Evolutionary conservation across 2,888 invertebrate species (phyloP), one percentile per base, ranked within the genome.

Genomic region (Scrobipalpa atriplicella): DNA sequence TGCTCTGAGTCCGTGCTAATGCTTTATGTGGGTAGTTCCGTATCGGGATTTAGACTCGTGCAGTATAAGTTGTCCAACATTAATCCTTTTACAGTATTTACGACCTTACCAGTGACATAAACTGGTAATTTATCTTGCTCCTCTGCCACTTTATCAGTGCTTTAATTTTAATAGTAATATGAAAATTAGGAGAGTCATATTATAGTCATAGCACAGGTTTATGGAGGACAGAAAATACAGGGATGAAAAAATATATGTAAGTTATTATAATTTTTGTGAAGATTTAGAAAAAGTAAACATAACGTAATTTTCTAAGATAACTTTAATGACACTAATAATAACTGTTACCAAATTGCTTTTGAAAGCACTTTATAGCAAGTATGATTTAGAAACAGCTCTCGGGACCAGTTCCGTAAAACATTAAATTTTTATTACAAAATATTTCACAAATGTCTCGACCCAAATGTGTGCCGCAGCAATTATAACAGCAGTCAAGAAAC

Each of bases 61-160:
- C 70, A 67, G 64, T 65, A 68, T 69, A 69, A 68, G 73, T 72
- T 66, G 68, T 70, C 73, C 67, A 68, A 75, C 77, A 69, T 74
- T 77, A 78, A 80, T 78, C 77, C 73, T 66, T 70, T 69, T 67
- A 47, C 70, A 71, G 74, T 77, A 79, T 83, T 83, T 80, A 81
- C 74, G 73, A 72, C 71, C 75, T 62, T 69, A 67, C 67, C 63
- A 69, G 69, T 70, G 71, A 72, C 71, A 71, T 74, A 74, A 69
- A 73, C 73, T 72, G 73, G 72, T 72, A 70, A 73, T 72, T 72
- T 73, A 71, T 64, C 69, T 68, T 68, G 18, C 19, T 52, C 52
- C 18, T 52, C 19, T 21, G 10, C 52, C 19, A 52, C 52, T 9
- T 29, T 29, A n/a, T n/a, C n/a, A 29, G 29, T 29, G 29, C 29